Percentiles rank a stretch among this genome's conserved stretches.
These are phyloP conservation scores for Agrilus mali DNA, from an alignment of 2,888 invertebrate species.

Conservation along the genomic window DNA sequence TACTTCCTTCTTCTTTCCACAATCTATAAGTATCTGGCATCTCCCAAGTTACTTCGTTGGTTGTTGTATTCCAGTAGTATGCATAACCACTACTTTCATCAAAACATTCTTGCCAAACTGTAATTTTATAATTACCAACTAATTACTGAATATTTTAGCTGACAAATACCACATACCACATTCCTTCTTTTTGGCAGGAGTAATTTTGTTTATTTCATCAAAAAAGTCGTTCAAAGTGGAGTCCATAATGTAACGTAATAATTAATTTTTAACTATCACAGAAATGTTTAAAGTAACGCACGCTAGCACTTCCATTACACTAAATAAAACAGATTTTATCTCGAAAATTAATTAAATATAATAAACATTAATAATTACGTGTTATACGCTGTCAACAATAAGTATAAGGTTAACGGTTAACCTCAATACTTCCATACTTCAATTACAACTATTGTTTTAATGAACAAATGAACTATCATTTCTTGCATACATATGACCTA, in stretches of 20 bases:
- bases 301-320: too few species aligned
- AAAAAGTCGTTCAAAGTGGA: conserved; percentile 30
- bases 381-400: too few species aligned
- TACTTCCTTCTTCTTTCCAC: conserved; percentile 8
- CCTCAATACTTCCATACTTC: too few species aligned
- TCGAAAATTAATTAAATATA: too few species aligned
- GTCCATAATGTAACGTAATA: conserved; percentile 20
- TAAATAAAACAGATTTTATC: too few species aligned
- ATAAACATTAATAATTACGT: too few species aligned
- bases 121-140: conserved; percentile 11
- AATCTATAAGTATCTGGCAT: conserved; percentile 38
- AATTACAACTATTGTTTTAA: too few species aligned
- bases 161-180: conserved; percentile 10
- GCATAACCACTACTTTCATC: conserved; percentile 47
- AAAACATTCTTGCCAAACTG: conserved; percentile 53
- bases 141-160: conserved; percentile 1
- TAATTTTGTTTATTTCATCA: conserved; percentile 32
- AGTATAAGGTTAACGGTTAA: too few species aligned
- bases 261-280: conserved; percentile 34
- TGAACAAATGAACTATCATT: too few species aligned
- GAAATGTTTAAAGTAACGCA: too few species aligned
- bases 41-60: conserved; percentile 53
- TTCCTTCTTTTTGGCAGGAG: conserved; percentile 18
- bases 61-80: conserved; percentile 52
- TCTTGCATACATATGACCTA: too few species aligned